Evolutionary conservation across 2,797 vertebrate species (phyloP).

Genomic region (Poecilia gillii): DNA sequence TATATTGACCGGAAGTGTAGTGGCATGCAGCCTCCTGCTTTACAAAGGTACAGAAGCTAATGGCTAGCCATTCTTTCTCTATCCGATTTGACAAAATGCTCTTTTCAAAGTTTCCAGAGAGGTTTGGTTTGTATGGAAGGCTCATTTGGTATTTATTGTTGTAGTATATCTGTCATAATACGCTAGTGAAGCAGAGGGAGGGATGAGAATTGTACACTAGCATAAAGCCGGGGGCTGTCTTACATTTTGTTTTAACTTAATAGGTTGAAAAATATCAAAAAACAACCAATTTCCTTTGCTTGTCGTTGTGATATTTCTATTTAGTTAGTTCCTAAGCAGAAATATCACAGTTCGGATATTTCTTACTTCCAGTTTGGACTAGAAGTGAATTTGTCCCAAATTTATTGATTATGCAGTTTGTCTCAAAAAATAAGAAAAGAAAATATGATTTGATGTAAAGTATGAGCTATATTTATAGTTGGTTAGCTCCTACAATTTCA

Average conservation of each 20-base stretch:
- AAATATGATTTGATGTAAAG: not conserved
- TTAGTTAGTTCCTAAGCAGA: not conserved
- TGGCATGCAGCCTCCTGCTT: not conserved
- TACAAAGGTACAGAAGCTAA: slow-evolving; percentile 40
- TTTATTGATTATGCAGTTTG: not conserved
- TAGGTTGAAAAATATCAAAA: not conserved
- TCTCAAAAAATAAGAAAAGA: not conserved
- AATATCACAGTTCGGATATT: too few species aligned
- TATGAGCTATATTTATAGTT: not conserved
- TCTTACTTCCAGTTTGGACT: not conserved
- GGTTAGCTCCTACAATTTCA: not conserved
- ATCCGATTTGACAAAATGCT: not conserved
- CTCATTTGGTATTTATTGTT: not conserved
- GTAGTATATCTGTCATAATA: not conserved
- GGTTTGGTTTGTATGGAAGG: accelerated
- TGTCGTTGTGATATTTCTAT: not conserved
- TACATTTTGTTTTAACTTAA: not conserved
- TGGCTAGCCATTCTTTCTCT: slow-evolving; percentile 2
- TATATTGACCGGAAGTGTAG: slow-evolving; percentile 36
- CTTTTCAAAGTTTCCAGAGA: accelerated
- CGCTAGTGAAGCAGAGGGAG: not conserved
- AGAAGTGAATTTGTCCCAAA: not conserved
- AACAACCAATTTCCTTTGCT: not conserved
- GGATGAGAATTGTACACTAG: not conserved
- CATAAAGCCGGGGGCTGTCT: not conserved